Base-by-base conservation (phyloP, 2,797 vertebrate species). In the Galagoides demidoff region DNA sequence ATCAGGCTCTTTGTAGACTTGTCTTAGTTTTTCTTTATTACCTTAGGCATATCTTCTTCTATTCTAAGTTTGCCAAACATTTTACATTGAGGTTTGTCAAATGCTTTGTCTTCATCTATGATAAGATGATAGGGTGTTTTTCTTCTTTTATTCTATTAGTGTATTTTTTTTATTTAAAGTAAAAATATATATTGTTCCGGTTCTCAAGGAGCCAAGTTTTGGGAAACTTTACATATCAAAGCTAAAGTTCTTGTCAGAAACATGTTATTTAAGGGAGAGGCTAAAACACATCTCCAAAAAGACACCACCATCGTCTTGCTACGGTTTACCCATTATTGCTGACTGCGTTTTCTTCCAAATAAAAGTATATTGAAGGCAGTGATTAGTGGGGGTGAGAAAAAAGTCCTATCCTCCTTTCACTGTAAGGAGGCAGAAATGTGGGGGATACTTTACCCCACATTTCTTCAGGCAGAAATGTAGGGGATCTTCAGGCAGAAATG, bases 261-360 rank as follows among this genome's bases (percentile, higher is more conserved):
- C 8, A 2, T 11, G 1, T 49, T 39, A 49, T 57, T 43, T 74
- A 27, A 39, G 25, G 34, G 9, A n/a, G 52, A 68, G n/a, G 20
- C 66, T 31, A 22, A 16, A 2, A 7, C 2, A 1, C 37, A 43
- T 22, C 81, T 59, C 20, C 74, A 23, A 49, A 31, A 45, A 17
- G n/a, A 10, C 7, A 3, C 1, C 19, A 0, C 31, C 9, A 3
- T 23, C 19, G 0, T 25, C 19, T 1, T 13, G 11, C 11, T 31
- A 12, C 23, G 14, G 34, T 37, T 55, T 43, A 8, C 34, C 12
- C 45, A 7, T 64, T 3, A 1, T 5, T 70, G n/a, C 22, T 10
- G 37, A 29, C 27, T 1, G 16, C 17, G 19, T 3, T 19, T 5
- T 25, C 87, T 70, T 66, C 43, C 11, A 29, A n/a, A 49, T 12